Evolutionary conservation across 2,113 vertebrate species (phyloP).

Genomic region (Catharus minimus): DNA sequence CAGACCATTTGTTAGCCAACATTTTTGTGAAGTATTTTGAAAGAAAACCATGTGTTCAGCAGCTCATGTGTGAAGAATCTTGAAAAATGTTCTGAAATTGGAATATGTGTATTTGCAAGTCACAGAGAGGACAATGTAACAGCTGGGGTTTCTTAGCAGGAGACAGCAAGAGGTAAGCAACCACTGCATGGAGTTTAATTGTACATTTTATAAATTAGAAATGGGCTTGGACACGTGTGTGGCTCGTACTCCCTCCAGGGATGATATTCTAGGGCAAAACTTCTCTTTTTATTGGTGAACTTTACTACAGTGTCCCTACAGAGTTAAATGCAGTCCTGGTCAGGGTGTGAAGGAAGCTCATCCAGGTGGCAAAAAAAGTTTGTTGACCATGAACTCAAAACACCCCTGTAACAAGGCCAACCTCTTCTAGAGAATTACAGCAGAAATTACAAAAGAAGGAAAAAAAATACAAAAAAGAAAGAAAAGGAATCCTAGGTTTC

Average conservation of each 20-base stretch:
- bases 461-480: too few species aligned
- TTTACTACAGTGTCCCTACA: background rate
- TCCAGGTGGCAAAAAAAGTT: background rate
- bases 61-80: slow-evolving; percentile 44
- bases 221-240: background rate
- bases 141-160: slow-evolving; percentile 23
- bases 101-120: background rate
- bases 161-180: background rate
- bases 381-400: background rate
- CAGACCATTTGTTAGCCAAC: slow-evolving; percentile 18
- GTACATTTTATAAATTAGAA: background rate
- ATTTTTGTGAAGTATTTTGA: slow-evolving; percentile 47
- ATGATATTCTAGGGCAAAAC: background rate
- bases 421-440: background rate
- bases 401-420: background rate
- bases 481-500: background rate
- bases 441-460: background rate
- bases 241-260: background rate
- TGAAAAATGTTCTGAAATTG: slow-evolving; percentile 19
- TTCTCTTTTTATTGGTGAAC: background rate
- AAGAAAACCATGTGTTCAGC: slow-evolving; percentile 52
- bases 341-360: background rate
- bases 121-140: background rate
- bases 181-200: background rate
- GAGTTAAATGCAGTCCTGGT: background rate